Evolutionary conservation across 2,797 vertebrate genomes (phyloP).

Genomic region (Nothura maculosa): DNA sequence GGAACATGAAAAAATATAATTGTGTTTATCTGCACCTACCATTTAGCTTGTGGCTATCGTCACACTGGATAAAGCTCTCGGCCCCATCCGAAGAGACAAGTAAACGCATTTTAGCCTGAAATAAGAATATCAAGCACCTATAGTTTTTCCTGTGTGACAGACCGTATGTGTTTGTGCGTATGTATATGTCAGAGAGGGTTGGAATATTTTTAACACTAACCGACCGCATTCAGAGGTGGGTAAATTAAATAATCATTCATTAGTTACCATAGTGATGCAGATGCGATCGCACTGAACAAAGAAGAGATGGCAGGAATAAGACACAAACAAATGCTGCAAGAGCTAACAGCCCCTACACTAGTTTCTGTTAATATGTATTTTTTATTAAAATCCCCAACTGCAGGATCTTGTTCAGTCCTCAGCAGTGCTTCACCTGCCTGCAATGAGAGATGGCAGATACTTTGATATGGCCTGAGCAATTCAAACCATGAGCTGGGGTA

Average conservation of each 20-base stretch:
- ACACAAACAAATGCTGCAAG: conserved; percentile 18
- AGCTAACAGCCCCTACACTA: neutral
- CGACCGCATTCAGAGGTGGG: conserved; percentile 2
- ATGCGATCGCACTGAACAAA: conserved; percentile 43
- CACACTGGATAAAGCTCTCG: neutral
- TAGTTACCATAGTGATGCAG: conserved; percentile 65
- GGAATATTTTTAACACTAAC: conserved; percentile 55
- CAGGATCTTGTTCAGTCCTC: conserved; percentile 15
- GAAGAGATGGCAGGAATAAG: neutral
- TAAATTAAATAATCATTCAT: conserved; percentile 70
- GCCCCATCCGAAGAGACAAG: neutral
- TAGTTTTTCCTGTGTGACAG: neutral
- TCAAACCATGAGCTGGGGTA: conserved; percentile 11
- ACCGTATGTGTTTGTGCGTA: neutral
- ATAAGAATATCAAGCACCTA: neutral
- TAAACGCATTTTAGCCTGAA: conserved; percentile 26
- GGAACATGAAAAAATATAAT: neutral
- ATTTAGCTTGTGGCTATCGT: neutral
- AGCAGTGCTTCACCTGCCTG: conserved; percentile 1
- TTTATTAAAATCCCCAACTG: conserved; percentile 17
- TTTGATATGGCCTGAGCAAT: neutral
- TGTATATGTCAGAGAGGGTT: neutral
- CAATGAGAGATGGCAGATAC: neutral
- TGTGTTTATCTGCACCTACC: neutral
- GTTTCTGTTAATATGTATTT: conserved; percentile 32